Conservation (phyloP, 1,140 invertebrate species). For the Whitmania pigra region DNA sequence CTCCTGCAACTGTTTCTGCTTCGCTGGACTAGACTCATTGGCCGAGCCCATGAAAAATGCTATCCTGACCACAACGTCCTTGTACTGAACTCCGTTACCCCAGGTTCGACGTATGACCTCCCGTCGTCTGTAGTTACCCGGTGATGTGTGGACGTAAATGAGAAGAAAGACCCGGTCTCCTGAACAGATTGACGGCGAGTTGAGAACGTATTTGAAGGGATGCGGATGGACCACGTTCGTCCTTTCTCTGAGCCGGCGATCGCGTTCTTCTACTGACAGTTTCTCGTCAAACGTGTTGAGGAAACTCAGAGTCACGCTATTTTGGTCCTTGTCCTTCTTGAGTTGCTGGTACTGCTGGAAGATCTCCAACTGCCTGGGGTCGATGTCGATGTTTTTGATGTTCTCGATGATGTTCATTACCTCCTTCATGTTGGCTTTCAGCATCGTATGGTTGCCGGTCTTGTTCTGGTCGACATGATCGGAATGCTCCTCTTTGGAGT, state of each 20-base stretch:
- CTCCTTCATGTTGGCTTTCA: constrained; percentile 25
- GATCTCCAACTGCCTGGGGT: background rate
- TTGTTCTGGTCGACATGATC: too few relatives aligned
- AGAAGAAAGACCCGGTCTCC: constrained; percentile 27
- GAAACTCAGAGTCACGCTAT: background rate
- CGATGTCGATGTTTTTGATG: constrained; percentile 6
- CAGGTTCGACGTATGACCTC: constrained; percentile 38
- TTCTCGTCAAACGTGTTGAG: background rate
- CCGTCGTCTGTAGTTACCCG: constrained; percentile 34
- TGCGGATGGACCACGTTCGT: constrained; percentile 26
- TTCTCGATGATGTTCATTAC: constrained; percentile 19
- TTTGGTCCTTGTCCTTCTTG: background rate
- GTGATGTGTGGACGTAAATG: constrained; percentile 33
- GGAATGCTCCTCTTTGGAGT: too few relatives aligned
- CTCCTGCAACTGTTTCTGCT: constrained; percentile 33
- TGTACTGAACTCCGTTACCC: constrained; percentile 30
- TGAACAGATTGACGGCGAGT: constrained; percentile 22
- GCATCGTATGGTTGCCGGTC: constrained; percentile 17
- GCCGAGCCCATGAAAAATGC: constrained; percentile 57
- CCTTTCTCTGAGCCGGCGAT: background rate
- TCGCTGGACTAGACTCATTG: constrained; percentile 19
- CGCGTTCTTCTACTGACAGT: background rate
- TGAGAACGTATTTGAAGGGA: constrained; percentile 27
- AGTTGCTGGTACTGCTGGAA: background rate
- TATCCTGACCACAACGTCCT: constrained; percentile 27